Evolutionary conservation across 2,888 invertebrate genomes (phyloP), one percentile per base, ranked within the genome.

Genomic region (Dromius quadrimaculatus): DNA sequence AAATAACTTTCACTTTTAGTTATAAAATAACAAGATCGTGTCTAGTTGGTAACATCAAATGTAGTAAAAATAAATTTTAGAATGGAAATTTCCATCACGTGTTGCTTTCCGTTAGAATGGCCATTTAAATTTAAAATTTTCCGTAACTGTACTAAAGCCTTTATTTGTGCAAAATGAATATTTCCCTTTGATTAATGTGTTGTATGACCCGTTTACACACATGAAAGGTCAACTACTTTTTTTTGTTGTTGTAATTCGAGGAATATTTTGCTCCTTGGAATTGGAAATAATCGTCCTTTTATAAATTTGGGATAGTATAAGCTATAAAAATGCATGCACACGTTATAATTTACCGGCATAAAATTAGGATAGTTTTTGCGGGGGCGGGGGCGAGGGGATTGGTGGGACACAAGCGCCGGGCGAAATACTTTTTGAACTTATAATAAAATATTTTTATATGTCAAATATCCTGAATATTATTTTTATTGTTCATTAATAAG

Each of bases 1-100:
- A n/a, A n/a, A n/a, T n/a, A n/a, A n/a, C n/a, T n/a, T n/a, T n/a
- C n/a, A n/a, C n/a, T n/a, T n/a, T n/a, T n/a, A n/a, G n/a, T n/a
- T n/a, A n/a, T n/a, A n/a, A n/a, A n/a, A n/a, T n/a, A n/a, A n/a
- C n/a, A n/a, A n/a, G n/a, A n/a, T n/a, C n/a, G n/a, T n/a, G n/a
- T n/a, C n/a, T n/a, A n/a, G n/a, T n/a, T n/a, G n/a, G n/a, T n/a
- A n/a, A n/a, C 3, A 11, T 41, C 3, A 62, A 8, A 22, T 62
- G 19, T 22, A n/a, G 11, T 13, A 62, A 62, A 62, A 62, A 41
- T 22, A 38, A 62, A 15, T 13, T 68, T 68, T 59, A 59, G 20
- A 70, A 41, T 57, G 70, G 70, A 70, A 70, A 57, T 70, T 70
- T 70, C 70, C 70, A 70, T 62, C 22, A 47, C 61, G 70, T 62